phyloP scores from a whole-genome alignment of 1,140 invertebrate genomes.

The Spodoptera litura region DNA sequence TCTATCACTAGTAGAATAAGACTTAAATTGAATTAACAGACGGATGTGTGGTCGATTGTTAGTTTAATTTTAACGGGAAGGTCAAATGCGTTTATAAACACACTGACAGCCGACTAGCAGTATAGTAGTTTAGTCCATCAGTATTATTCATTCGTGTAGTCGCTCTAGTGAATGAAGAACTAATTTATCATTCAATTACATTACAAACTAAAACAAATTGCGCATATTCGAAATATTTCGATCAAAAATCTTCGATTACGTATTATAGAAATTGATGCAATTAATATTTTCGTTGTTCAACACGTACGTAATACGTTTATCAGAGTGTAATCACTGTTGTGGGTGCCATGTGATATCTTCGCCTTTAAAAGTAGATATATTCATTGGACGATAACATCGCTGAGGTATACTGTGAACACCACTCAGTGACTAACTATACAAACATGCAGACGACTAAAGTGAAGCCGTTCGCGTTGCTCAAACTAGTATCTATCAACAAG shows the following conservation, averaged over 20 bases:
- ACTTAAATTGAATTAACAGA: background rate
- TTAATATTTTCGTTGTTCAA: too few relatives aligned
- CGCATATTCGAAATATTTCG: too few relatives aligned
- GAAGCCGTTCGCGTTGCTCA: background rate
- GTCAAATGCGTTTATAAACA: slow-evolving; percentile 6
- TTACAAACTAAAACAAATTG: too few relatives aligned
- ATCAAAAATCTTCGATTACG: too few relatives aligned
- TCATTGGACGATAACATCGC: background rate
- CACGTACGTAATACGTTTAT: too few relatives aligned
- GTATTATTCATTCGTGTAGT: background rate
- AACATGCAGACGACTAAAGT: slow-evolving; percentile 11
- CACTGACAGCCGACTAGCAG: background rate
- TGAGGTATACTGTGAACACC: too few relatives aligned
- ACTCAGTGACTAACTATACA: background rate
- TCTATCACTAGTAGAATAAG: background rate
- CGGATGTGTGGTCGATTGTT: background rate
- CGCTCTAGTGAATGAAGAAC: too few relatives aligned
- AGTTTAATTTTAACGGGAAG: slow-evolving; percentile 3
- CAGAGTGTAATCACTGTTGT: too few relatives aligned
- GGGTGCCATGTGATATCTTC: too few relatives aligned
- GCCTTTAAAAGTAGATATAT: too few relatives aligned
- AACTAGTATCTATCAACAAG: background rate
- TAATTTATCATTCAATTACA: too few relatives aligned
- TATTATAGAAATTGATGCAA: too few relatives aligned
- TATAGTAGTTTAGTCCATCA: background rate